These are phyloP conservation scores for Lethenteron camtschaticum DNA, from an alignment of 2,113 vertebrate genomes.

Conservation along the genomic window DNA sequence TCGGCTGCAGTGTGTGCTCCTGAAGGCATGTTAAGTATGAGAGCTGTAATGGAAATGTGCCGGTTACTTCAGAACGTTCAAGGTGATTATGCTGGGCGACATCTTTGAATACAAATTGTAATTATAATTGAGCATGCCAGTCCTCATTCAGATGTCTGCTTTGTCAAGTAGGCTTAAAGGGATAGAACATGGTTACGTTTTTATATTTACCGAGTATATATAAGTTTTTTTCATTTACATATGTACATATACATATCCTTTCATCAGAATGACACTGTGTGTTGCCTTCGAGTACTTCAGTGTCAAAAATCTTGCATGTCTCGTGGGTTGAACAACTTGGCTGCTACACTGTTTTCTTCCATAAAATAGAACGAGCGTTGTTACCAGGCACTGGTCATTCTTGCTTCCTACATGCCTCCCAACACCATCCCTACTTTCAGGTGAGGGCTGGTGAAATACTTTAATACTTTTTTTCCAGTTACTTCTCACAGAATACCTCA, in stretches of 20 bases:
- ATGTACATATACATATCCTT: no score
- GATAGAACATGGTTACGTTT: no score
- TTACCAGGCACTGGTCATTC: constrained; percentile 33
- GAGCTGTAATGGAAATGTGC: constrained; percentile 9
- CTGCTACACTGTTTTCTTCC: constrained; percentile 1
- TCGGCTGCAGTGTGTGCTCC: no score
- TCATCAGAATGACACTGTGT: no score
- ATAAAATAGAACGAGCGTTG: constrained; percentile 46
- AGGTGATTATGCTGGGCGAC: constrained; percentile 24
- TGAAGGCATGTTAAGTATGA: no score
- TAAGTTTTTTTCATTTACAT: no score
- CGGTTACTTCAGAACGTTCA: constrained; percentile 56
- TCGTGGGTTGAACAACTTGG: no score
- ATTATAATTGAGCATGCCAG: no score
- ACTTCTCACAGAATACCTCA: not conserved
- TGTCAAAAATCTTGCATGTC: not conserved
- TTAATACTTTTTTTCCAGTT: not conserved
- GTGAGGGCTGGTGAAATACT: constrained; percentile 19
- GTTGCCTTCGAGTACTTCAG: not conserved
- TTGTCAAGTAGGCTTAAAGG: no score
- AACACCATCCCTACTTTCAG: constrained; percentile 51
- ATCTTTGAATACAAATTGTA: no score
- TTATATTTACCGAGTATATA: no score
- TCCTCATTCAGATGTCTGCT: no score
- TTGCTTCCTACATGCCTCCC: constrained; percentile 58